Evolutionary conservation across 2,888 invertebrate genomes (phyloP).

Genomic region (Acleris holmiana): DNA sequence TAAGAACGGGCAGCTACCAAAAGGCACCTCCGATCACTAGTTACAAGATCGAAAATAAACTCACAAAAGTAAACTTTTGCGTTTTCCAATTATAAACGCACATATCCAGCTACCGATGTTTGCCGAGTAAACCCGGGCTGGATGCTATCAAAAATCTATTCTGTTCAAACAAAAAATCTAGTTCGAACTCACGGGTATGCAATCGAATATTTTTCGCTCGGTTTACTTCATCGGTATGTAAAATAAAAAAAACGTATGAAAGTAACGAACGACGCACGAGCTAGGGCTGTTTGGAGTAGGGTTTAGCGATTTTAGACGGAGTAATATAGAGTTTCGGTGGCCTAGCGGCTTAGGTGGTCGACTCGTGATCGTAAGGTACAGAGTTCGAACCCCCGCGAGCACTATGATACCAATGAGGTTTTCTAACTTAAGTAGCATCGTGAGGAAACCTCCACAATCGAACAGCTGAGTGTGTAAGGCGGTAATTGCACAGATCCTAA

Average conservation of each 20-base stretch:
- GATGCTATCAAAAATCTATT: slow-evolving; percentile 17
- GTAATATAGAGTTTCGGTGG: too few species aligned
- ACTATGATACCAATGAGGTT: too few species aligned
- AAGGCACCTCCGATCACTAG: too few species aligned
- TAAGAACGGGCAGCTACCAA: too few species aligned
- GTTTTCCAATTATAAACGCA: not conserved
- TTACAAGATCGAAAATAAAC: not conserved
- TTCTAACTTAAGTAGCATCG: too few species aligned
- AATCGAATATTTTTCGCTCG: slow-evolving; percentile 30
- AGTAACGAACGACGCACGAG: not conserved
- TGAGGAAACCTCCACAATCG: too few species aligned
- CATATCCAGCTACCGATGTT: not conserved
- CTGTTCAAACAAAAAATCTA: not conserved
- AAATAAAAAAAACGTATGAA: not conserved
- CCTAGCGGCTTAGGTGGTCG: too few species aligned
- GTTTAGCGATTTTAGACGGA: too few species aligned
- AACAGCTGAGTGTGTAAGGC: too few species aligned
- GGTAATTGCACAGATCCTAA: too few species aligned
- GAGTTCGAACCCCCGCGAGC: too few species aligned
- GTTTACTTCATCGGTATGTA: slow-evolving; percentile 24
- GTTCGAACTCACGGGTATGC: not conserved
- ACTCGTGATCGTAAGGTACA: too few species aligned
- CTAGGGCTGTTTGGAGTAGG: not conserved
- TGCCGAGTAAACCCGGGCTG: not conserved
- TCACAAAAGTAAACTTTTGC: not conserved